Percentiles rank a stretch among this genome's conserved stretches.
Conservation (phyloP, 2,797 vertebrate genomes). For the Ctenochaetus hawaiiensis region DNA sequence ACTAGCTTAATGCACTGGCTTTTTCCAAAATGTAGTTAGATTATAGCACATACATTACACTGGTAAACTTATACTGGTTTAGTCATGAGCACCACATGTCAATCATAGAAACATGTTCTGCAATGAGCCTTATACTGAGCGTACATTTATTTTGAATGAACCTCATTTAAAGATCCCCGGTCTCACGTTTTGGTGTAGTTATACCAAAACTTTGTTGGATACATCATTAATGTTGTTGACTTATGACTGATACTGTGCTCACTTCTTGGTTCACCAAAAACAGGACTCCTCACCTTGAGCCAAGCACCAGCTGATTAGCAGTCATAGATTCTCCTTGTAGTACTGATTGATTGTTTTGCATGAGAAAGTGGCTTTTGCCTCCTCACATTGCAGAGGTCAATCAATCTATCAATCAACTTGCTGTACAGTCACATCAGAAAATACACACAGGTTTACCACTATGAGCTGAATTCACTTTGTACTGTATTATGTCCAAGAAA, state of each 20-base stretch:
- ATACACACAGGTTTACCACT: constrained; percentile 17
- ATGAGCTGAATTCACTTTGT: not conserved
- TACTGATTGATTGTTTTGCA: constrained; percentile 77
- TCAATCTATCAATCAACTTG: constrained; percentile 77
- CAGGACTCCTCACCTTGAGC: constrained; percentile 61
- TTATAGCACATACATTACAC: not conserved
- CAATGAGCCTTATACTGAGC: not conserved
- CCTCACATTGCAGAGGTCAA: constrained; percentile 80
- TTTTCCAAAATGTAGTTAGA: not conserved
- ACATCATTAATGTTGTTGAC: not conserved
- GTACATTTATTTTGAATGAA: not conserved
- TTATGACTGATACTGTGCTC: not conserved
- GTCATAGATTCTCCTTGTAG: constrained; percentile 73
- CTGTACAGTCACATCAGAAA: constrained; percentile 55
- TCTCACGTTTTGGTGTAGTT: not conserved
- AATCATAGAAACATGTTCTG: not conserved
- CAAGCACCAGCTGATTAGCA: constrained; percentile 56
- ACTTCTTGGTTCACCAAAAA: constrained; percentile 18
- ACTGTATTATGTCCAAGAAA: not conserved
- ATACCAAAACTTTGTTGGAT: not conserved
- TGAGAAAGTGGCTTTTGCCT: constrained; percentile 81
- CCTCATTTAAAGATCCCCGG: not conserved
- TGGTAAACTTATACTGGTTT: not conserved
- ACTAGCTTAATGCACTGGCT: not conserved
- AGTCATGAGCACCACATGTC: not conserved